Conservation (phyloP, 2,797 vertebrate genomes). For the Darevskia nairensis region DNA sequence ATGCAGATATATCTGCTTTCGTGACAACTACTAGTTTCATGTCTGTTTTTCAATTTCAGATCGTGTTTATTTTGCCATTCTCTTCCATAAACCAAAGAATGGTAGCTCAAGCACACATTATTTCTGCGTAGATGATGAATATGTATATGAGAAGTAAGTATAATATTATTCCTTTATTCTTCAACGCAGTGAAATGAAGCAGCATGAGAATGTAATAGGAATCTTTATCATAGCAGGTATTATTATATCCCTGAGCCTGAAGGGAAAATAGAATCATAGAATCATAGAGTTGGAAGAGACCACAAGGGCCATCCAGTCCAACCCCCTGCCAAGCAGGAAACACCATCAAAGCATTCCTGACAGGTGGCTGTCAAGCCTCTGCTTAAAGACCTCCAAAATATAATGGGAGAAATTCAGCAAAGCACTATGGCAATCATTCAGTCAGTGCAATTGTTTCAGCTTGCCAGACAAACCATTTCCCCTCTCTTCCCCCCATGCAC, state of each 20-base stretch:
- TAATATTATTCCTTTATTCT: not conserved
- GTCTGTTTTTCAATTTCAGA: constrained; percentile 81
- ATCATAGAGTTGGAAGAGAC: no score
- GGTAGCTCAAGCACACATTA: constrained; percentile 90
- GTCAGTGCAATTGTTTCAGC: no score
- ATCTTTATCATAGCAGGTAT: not conserved
- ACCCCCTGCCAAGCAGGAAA: no score
- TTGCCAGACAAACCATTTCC: no score
- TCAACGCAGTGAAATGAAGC: constrained; percentile 12
- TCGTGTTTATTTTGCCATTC: constrained; percentile 95
- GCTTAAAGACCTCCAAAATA: no score
- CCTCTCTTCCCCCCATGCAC: no score
- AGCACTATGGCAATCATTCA: no score
- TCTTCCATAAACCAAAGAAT: constrained; percentile 93
- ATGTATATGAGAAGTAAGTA: constrained; percentile 97
- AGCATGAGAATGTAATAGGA: constrained; percentile 4
- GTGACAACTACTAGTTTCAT: constrained; percentile 35
- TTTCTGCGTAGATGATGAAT: constrained; percentile 96
- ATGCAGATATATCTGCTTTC: constrained; percentile 46
- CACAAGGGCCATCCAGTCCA: no score
- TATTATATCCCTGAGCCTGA: not conserved
- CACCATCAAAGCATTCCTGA: no score
- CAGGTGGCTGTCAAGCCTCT: no score
- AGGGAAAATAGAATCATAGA: not conserved
- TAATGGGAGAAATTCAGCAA: not conserved